Evolutionary conservation across 2,888 invertebrate species (phyloP).

Genomic region (Calliopum simillimum): DNA sequence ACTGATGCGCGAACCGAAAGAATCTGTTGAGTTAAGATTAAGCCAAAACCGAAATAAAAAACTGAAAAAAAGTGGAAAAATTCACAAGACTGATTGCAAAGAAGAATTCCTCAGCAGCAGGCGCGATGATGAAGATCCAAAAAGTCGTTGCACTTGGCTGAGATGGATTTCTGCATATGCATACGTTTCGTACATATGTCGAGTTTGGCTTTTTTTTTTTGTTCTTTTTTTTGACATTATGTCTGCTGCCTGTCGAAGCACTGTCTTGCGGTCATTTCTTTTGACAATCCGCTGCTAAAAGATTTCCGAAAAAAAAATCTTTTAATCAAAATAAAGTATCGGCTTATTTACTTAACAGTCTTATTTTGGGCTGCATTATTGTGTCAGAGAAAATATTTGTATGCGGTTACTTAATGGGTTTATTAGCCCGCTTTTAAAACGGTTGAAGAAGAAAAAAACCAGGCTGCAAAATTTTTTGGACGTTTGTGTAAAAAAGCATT

Average conservation of each 20-base stretch:
- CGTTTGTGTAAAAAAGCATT: too few species aligned
- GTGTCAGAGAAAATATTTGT: too few species aligned
- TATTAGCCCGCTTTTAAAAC: too few species aligned
- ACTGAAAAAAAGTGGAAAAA: not conserved
- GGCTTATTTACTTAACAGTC: too few species aligned
- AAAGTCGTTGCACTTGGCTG: conserved; percentile 25
- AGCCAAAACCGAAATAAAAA: not conserved
- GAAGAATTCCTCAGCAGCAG: not conserved
- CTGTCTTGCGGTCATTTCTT: not conserved
- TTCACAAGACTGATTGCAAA: not conserved
- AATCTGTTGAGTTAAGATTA: not conserved
- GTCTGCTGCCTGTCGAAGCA: not conserved
- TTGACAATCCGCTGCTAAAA: conserved; percentile 7
- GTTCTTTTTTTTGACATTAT: too few species aligned
- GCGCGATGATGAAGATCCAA: not conserved
- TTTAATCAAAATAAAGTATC: too few species aligned
- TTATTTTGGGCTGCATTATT: too few species aligned
- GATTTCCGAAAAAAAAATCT: too few species aligned
- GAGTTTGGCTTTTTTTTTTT: too few species aligned
- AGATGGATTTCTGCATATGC: not conserved
- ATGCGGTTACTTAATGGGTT: too few species aligned
- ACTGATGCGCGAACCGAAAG: conserved; percentile 26
- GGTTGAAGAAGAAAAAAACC: too few species aligned
- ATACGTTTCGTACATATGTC: not conserved
- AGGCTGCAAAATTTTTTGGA: too few species aligned